These are phyloP conservation scores for Sinocyclocheilus anophthalmus DNA, from an alignment of 2,113 vertebrate genomes.

Conservation along the genomic window DNA sequence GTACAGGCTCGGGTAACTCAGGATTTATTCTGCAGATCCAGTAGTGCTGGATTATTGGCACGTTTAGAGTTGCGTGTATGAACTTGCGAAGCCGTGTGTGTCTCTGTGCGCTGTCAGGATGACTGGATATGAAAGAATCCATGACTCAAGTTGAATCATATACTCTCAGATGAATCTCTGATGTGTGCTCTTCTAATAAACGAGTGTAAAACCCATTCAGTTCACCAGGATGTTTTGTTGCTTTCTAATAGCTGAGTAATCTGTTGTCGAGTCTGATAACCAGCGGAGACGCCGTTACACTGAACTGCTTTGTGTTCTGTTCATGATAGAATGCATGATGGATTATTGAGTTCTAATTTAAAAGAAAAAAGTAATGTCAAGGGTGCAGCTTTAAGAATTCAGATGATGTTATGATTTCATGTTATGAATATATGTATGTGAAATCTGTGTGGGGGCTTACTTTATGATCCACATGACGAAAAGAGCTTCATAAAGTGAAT, in stretches of 20 bases:
- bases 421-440: too few relatives aligned
- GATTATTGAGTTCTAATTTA: too few relatives aligned
- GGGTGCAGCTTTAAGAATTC: too few relatives aligned
- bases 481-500: too few relatives aligned
- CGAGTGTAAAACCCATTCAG: neutral
- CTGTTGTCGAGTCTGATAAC: neutral
- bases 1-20: neutral
- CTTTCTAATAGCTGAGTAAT: neutral
- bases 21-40: neutral
- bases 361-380: too few relatives aligned
- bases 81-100: too few relatives aligned
- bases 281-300: neutral
- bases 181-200: conserved; percentile 10
- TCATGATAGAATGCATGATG: too few relatives aligned
- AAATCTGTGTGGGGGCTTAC: too few relatives aligned
- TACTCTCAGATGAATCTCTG: neutral
- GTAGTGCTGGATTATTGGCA: neutral
- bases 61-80: neutral
- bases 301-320: too few relatives aligned
- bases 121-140: neutral
- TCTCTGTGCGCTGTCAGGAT: neutral
- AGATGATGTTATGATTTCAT: too few relatives aligned
- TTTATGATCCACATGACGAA: too few relatives aligned
- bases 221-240: neutral
- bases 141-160: neutral